A percentile compares a stretch with the other conserved stretches of the same genome.
Evolutionary conservation across 2,113 vertebrate species (phyloP).

Genomic region (Platycercus adscitus): DNA sequence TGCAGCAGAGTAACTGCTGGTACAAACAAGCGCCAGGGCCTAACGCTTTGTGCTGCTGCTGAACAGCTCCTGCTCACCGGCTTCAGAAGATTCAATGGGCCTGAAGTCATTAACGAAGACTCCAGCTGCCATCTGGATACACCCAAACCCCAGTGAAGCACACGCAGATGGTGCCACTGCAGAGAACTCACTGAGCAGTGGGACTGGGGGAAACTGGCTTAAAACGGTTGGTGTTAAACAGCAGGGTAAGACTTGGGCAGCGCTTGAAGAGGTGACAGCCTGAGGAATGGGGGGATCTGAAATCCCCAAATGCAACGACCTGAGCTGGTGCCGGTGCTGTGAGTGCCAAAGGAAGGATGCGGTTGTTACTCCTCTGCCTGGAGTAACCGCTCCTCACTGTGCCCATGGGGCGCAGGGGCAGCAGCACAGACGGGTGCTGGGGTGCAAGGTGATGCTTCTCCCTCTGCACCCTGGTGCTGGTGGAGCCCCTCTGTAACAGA

Average conservation of each 20-base stretch:
- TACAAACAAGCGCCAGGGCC: not conserved
- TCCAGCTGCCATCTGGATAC: conserved; percentile 9
- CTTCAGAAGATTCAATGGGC: not conserved
- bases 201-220: not conserved
- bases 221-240: not conserved
- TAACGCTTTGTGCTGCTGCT: not conserved
- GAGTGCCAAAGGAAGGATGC: not conserved
- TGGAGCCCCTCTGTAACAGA: not conserved
- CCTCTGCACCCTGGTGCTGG: not conserved
- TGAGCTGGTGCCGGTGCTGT: accelerated
- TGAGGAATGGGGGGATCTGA: not conserved
- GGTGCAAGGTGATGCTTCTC: not conserved
- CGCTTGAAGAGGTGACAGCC: not conserved
- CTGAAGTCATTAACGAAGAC: not conserved
- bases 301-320: not conserved
- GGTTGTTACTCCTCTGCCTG: not conserved
- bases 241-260: not conserved
- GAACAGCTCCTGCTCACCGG: not conserved
- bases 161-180: not conserved
- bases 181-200: not conserved
- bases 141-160: not conserved
- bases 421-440: not conserved
- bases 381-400: not conserved
- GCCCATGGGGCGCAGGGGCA: too few relatives aligned
- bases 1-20: conserved; percentile 5